phyloP scores from a whole-genome alignment of 2,797 vertebrate species.

The Acipenser transmontanus region DNA sequence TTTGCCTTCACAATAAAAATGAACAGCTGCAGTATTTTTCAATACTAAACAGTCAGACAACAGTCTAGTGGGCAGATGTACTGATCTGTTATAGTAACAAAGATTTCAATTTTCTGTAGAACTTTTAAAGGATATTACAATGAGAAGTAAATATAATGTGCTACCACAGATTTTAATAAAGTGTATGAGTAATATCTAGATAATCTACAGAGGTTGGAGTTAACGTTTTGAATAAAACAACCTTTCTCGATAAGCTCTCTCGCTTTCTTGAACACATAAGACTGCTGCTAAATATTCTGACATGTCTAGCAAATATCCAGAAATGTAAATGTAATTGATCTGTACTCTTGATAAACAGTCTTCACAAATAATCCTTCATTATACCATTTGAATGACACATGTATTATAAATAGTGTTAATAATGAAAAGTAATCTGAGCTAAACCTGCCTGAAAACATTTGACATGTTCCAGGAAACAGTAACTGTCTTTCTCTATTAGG shows the following conservation, averaged over 20 bases:
- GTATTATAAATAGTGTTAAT: constrained; percentile 50
- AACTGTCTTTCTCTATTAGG: constrained; percentile 36
- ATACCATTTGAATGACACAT: constrained; percentile 42
- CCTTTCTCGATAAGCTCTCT: constrained; percentile 26
- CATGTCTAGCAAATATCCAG: constrained; percentile 32
- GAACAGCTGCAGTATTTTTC: constrained; percentile 38
- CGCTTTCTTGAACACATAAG: constrained; percentile 38
- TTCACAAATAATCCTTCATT: constrained; percentile 10
- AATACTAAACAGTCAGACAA: constrained; percentile 20
- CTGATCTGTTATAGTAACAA: too few relatives aligned
- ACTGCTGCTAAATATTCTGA: constrained; percentile 32
- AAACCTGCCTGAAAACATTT: constrained; percentile 36
- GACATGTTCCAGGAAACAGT: constrained; percentile 42
- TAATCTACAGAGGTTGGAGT: constrained; percentile 27
- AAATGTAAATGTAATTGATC: constrained; percentile 26
- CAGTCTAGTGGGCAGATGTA: too few relatives aligned
- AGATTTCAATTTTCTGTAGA: too few relatives aligned
- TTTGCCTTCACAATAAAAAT: constrained; percentile 15
- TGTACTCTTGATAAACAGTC: too few relatives aligned
- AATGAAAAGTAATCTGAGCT: constrained; percentile 39
- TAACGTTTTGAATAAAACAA: constrained; percentile 33
- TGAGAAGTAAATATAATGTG: too few relatives aligned
- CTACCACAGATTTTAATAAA: constrained; percentile 44
- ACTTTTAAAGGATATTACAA: too few relatives aligned
- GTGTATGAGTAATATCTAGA: constrained; percentile 43